A percentile compares a stretch with the other conserved stretches of the same genome.
These are phyloP conservation scores for Crepidodera aurea DNA, from an alignment of 2,888 invertebrate genomes.

Conservation along the genomic window DNA sequence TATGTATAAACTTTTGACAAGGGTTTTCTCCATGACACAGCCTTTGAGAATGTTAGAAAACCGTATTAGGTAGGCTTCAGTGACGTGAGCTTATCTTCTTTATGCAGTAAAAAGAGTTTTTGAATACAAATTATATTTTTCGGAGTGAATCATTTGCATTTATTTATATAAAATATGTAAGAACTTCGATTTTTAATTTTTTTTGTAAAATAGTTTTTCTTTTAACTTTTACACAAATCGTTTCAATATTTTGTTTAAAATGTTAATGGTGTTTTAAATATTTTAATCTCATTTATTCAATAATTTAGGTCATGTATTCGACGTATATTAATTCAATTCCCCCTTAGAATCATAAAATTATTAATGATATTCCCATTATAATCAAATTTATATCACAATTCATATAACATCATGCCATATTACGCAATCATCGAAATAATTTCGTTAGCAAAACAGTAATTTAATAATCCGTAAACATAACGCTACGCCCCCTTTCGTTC, in stretches of 20 bases:
- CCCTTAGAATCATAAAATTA: slow-evolving; percentile 1
- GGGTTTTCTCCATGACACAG: slow-evolving; percentile 22
- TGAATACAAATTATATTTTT: no score
- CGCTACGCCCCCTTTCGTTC: slow-evolving; percentile 7
- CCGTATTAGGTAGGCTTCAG: neutral
- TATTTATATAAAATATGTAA: no score
- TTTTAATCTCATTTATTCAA: no score
- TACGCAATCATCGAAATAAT: slow-evolving; percentile 17
- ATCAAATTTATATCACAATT: slow-evolving; percentile 1
- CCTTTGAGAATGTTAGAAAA: slow-evolving; percentile 11
- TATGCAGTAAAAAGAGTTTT: no score
- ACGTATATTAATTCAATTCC: neutral
- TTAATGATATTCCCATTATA: slow-evolving; percentile 11
- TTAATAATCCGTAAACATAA: slow-evolving; percentile 15
- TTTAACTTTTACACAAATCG: no score
- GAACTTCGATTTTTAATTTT: no score
- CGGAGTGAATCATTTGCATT: no score
- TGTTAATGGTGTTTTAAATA: no score
- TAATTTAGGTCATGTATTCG: no score
- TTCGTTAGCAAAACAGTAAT: slow-evolving; percentile 9
- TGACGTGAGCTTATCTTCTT: no score
- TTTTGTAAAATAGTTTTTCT: no score
- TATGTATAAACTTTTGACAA: slow-evolving; percentile 19
- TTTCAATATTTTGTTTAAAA: no score
- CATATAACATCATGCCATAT: slow-evolving; percentile 7